phyloP scores from a whole-genome alignment of 2,797 vertebrate species.

The Microchirus variegatus region DNA sequence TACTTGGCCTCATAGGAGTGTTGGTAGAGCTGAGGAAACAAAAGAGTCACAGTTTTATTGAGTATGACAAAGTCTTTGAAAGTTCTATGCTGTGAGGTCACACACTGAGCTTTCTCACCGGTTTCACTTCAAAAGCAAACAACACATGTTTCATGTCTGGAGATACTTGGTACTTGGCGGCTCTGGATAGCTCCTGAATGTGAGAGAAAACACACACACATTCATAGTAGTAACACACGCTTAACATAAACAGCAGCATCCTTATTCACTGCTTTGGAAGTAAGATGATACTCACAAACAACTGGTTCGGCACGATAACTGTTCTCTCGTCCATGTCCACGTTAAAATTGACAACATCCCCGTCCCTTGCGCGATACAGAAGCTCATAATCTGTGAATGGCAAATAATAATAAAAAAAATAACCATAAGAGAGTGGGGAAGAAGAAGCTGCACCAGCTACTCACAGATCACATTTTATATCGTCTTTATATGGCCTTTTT shows the following conservation, averaged over 20 bases:
- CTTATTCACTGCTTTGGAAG: not conserved
- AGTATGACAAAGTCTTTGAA: no score
- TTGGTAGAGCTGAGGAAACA: conserved; percentile 86
- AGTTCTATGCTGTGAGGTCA: not conserved
- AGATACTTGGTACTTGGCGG: conserved; percentile 90
- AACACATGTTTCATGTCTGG: conserved; percentile 91
- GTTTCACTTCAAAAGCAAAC: conserved; percentile 89
- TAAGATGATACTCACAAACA: conserved; percentile 89
- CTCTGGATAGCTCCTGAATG: conserved; percentile 87
- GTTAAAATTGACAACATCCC: conserved; percentile 86
- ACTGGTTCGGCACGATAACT: conserved; percentile 88
- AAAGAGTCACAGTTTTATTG: not conserved
- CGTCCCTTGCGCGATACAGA: conserved; percentile 87
- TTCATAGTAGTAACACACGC: not conserved
- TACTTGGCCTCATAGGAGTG: conserved; percentile 92
- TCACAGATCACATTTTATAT: not conserved
- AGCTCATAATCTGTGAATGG: conserved; percentile 86
- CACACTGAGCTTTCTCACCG: conserved; percentile 81
- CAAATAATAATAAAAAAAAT: conserved; percentile 37
- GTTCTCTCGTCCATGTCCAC: conserved; percentile 80
- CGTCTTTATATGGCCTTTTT: not conserved
- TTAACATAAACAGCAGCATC: not conserved
- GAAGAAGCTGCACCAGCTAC: not conserved
- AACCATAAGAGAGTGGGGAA: not conserved
- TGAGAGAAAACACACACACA: conserved; percentile 4